phyloP scores from a whole-genome alignment of 2,113 vertebrate species.

The Bubo bubo region DNA sequence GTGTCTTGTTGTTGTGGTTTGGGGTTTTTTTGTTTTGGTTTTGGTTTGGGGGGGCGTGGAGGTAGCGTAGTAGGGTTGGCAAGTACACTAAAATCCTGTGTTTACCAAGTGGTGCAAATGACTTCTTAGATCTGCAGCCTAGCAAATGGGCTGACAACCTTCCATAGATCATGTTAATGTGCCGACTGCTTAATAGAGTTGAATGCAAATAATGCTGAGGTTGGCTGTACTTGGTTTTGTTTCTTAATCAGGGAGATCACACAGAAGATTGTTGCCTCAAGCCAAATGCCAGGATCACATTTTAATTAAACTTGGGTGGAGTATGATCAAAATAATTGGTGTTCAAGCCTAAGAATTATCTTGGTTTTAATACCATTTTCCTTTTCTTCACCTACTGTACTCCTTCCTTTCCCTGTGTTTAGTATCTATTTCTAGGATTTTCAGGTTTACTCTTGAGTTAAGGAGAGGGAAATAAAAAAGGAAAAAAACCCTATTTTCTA shows the following conservation, averaged over 20 bases:
- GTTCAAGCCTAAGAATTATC: background rate
- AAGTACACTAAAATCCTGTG: background rate
- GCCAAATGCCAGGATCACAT: background rate
- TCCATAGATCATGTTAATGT: background rate
- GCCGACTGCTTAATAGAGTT: background rate
- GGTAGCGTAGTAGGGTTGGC: background rate
- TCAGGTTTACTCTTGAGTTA: background rate
- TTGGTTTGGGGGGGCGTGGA: background rate
- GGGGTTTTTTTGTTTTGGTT: background rate
- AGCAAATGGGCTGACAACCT: background rate
- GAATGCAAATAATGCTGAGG: background rate
- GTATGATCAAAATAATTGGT: background rate
- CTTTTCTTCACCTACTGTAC: background rate
- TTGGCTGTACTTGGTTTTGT: background rate
- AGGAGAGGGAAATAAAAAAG: accelerated
- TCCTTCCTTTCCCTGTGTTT: background rate
- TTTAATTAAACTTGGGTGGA: background rate
- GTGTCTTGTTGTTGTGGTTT: background rate
- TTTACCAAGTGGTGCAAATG: background rate
- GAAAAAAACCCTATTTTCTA: background rate
- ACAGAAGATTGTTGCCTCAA: background rate
- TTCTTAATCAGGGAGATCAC: background rate
- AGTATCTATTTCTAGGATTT: background rate
- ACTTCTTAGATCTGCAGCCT: background rate
- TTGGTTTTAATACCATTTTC: background rate